These are phyloP conservation scores for Cynopterus sphinx DNA, from an alignment of 2,797 vertebrate genomes.

Conservation along the genomic window DNA sequence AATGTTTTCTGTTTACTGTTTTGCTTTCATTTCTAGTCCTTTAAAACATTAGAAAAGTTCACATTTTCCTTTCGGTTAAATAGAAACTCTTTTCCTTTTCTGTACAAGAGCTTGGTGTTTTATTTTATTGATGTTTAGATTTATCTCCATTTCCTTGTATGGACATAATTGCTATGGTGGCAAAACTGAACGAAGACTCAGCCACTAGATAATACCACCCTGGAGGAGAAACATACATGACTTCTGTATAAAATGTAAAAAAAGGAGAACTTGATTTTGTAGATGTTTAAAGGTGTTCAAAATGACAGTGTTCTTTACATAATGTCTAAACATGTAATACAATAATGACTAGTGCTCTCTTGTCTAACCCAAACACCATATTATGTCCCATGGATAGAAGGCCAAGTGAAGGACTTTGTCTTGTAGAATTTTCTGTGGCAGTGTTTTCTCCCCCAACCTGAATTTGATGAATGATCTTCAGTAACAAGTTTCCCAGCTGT, in stretches of 20 bases:
- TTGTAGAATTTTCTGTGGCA: neutral
- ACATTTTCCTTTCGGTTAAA: slow-evolving; percentile 14
- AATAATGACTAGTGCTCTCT: neutral
- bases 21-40: neutral
- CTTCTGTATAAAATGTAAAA: neutral
- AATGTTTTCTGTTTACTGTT: slow-evolving; percentile 9
- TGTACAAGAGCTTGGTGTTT: slow-evolving; percentile 15
- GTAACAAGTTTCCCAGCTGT: slow-evolving; percentile 66
- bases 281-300: neutral
- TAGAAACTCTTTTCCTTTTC: neutral
- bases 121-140: slow-evolving; percentile 22
- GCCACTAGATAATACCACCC: neutral
- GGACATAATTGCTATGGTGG: neutral
- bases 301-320: neutral
- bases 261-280: neutral
- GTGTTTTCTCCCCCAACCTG: slow-evolving; percentile 44
- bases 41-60: neutral
- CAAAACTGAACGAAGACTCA: neutral
- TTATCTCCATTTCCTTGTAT: neutral
- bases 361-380: neutral
- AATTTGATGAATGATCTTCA: slow-evolving; percentile 47
- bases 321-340: neutral
- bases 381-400: neutral
- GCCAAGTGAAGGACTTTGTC: neutral
- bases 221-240: neutral